phyloP scores from a whole-genome alignment of 2,113 vertebrate genomes.

The Sinocyclocheilus rhinocerous region DNA sequence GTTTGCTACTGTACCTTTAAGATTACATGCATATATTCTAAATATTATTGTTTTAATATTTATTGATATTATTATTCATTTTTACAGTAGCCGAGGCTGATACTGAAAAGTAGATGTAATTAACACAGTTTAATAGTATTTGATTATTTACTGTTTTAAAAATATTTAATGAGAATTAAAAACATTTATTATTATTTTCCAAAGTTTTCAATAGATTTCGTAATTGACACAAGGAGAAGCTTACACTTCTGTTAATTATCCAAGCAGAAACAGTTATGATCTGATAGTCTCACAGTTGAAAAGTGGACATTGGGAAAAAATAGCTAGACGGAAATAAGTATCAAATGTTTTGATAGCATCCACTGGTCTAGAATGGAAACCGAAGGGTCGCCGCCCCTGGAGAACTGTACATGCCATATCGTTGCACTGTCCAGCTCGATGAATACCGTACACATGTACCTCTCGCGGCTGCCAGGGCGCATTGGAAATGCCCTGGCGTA shows the following conservation, averaged over 20 bases:
- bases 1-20: not conserved
- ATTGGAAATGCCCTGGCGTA: constrained; percentile 17
- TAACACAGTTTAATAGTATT: too few relatives aligned
- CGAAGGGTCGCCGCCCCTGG: not conserved
- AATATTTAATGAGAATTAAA: too few relatives aligned
- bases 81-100: too few relatives aligned
- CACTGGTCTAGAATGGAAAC: not conserved
- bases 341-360: not conserved
- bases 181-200: too few relatives aligned
- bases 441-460: not conserved
- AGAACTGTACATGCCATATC: not conserved
- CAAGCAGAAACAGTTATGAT: not conserved
- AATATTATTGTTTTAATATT: too few relatives aligned
- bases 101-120: too few relatives aligned
- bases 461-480: too few relatives aligned
- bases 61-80: too few relatives aligned
- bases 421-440: not conserved
- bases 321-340: not conserved
- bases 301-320: not conserved
- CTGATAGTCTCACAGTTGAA: too few relatives aligned
- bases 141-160: too few relatives aligned
- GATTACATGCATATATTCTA: too few relatives aligned
- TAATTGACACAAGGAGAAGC: not conserved
- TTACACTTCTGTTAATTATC: not conserved
- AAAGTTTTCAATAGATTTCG: too few relatives aligned